These are phyloP conservation scores for Nomada goodeniana DNA, from an alignment of 2,888 invertebrate species.

Conservation along the genomic window DNA sequence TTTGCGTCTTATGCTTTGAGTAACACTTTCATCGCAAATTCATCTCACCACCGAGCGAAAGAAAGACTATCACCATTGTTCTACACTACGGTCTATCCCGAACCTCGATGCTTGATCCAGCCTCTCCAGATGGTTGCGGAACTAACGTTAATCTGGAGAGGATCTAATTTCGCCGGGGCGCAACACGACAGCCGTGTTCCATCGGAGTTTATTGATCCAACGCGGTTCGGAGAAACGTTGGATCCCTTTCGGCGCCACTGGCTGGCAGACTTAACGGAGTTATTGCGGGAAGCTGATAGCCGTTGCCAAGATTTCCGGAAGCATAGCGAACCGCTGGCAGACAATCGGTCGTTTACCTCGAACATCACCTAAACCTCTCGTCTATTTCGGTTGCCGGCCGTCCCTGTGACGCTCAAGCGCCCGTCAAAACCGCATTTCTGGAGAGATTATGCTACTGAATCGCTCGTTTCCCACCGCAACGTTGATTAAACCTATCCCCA, in stretches of 20 bases:
- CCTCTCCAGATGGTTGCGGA: not conserved
- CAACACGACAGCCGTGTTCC: slow-evolving; percentile 19
- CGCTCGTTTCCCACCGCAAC: slow-evolving; percentile 15
- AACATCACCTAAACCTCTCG: slow-evolving; percentile 58
- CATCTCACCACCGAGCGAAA: too few relatives aligned
- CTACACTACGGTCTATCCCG: not conserved
- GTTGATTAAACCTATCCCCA: slow-evolving; percentile 19
- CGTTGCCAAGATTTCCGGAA: slow-evolving; percentile 69
- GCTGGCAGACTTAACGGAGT: slow-evolving; percentile 55
- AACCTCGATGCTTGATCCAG: not conserved
- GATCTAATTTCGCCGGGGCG: slow-evolving; percentile 28
- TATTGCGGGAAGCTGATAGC: slow-evolving; percentile 56
- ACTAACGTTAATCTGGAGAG: not conserved
- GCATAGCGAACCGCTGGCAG: slow-evolving; percentile 53
- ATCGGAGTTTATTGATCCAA: slow-evolving; percentile 42
- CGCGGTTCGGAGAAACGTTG: slow-evolving; percentile 22
- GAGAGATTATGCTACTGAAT: slow-evolving; percentile 20
- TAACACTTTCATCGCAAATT: not conserved
- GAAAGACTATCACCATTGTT: not conserved
- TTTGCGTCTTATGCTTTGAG: not conserved
- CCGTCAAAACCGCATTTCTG: slow-evolving; percentile 37
- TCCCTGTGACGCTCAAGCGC: slow-evolving; percentile 15
- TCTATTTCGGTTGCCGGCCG: slow-evolving; percentile 62
- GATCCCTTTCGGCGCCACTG: slow-evolving; percentile 43
- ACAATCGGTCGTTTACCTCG: slow-evolving; percentile 72